phyloP scores from a whole-genome alignment of 2,888 invertebrate genomes.

The Ditylenchus weischeri region DNA sequence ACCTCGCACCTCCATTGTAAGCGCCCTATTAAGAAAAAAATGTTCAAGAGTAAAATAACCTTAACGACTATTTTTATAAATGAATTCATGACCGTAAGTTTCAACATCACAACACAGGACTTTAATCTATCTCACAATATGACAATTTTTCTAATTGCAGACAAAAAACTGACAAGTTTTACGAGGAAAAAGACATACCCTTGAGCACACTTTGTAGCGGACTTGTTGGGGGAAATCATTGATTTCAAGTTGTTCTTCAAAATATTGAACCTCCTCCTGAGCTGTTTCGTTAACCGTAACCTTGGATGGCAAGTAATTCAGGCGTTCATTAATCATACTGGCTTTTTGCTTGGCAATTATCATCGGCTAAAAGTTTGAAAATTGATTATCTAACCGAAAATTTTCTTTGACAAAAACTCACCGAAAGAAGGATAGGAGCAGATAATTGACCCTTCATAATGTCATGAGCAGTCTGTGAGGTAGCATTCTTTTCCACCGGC shows the following conservation, averaged over 20 bases:
- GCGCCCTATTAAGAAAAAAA: no score
- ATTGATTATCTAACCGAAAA: neutral
- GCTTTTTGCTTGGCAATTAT: slow-evolving; percentile 95
- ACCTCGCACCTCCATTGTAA: no score
- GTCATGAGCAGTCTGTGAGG: slow-evolving; percentile 70
- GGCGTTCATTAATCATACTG: slow-evolving; percentile 87
- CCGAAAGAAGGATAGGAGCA: slow-evolving; percentile 21
- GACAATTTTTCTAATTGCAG: no score
- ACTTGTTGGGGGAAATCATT: slow-evolving; percentile 99
- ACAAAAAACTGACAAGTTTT: slow-evolving; percentile 19
- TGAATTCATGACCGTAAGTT: no score
- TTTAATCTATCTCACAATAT: no score
- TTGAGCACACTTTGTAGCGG: slow-evolving; percentile 83
- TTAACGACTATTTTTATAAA: neutral
- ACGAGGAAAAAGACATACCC: slow-evolving; percentile 33
- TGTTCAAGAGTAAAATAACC: no score
- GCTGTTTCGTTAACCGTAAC: slow-evolving; percentile 48
- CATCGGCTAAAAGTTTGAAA: slow-evolving; percentile 66
- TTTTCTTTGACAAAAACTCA: slow-evolving; percentile 56
- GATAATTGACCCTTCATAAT: slow-evolving; percentile 74
- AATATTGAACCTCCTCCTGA: slow-evolving; percentile 68
- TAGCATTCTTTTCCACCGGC: slow-evolving; percentile 43
- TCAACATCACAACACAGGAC: no score
- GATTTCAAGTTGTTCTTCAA: slow-evolving; percentile 97
- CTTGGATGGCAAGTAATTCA: slow-evolving; percentile 91